These are phyloP conservation scores for Drosophila recens DNA, from an alignment of 2,888 invertebrate genomes.

Conservation along the genomic window DNA sequence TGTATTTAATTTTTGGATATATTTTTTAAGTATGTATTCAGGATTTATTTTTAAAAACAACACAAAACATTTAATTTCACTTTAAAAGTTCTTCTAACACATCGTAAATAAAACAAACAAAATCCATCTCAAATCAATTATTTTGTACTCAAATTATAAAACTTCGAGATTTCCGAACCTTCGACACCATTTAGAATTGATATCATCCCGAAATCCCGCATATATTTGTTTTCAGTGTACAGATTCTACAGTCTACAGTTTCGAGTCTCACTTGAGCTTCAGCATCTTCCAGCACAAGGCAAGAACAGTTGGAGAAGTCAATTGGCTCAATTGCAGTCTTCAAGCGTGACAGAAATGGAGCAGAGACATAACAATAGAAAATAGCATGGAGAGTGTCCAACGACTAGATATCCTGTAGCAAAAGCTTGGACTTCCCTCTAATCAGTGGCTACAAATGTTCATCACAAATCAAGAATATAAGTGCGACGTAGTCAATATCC, in stretches of 20 bases:
- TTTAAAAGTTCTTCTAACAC: too few relatives aligned
- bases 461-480: neutral
- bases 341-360: conserved; percentile 82
- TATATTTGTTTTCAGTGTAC: too few relatives aligned
- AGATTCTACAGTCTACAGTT: conserved; percentile 6
- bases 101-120: too few relatives aligned
- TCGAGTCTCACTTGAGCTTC: conserved; percentile 15
- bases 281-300: conserved; percentile 73
- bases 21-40: too few relatives aligned
- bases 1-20: too few relatives aligned
- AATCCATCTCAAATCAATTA: too few relatives aligned
- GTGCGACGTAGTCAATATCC: neutral
- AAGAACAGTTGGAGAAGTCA: conserved; percentile 76
- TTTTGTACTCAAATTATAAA: too few relatives aligned
- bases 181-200: too few relatives aligned
- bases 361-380: conserved; percentile 53
- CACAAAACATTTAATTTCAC: too few relatives aligned
- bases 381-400: conserved; percentile 1
- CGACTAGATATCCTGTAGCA: neutral
- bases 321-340: conserved; percentile 82
- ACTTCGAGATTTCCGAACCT: too few relatives aligned
- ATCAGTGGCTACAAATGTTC: neutral
- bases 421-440: neutral
- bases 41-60: too few relatives aligned
- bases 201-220: too few relatives aligned